Evolutionary conservation across 2,113 vertebrate genomes (phyloP).

Genomic region (Perognathus longimembris): DNA sequence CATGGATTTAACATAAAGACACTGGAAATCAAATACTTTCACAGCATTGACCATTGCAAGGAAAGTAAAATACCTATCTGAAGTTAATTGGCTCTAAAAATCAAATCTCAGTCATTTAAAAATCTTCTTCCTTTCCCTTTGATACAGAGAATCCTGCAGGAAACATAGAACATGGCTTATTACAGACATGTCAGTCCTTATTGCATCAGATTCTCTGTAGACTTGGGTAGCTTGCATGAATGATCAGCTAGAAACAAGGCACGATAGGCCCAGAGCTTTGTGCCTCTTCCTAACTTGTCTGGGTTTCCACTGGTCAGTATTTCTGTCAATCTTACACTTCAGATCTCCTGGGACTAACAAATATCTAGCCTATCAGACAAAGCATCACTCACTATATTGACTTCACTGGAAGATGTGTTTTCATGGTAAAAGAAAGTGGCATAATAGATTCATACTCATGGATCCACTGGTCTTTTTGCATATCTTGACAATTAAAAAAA

Average conservation of each 20-base stretch:
- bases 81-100: neutral
- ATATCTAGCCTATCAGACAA: neutral
- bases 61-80: neutral
- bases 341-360: neutral
- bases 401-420: neutral
- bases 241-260: neutral
- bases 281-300: neutral
- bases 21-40: too few relatives aligned
- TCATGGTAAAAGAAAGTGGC: neutral
- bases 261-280: neutral
- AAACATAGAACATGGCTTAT: neutral
- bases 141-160: neutral
- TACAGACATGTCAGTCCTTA: neutral
- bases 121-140: neutral
- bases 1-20: too few relatives aligned
- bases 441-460: neutral
- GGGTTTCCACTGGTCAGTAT: neutral
- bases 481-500: neutral
- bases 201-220: fast-evolving
- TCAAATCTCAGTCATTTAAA: constrained; percentile 10
- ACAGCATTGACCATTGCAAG: neutral
- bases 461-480: neutral
- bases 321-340: neutral
- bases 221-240: neutral
- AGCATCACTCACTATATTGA: neutral